These are phyloP conservation scores for Ataeniobius toweri DNA, from an alignment of 2,797 vertebrate genomes.

Conservation along the genomic window DNA sequence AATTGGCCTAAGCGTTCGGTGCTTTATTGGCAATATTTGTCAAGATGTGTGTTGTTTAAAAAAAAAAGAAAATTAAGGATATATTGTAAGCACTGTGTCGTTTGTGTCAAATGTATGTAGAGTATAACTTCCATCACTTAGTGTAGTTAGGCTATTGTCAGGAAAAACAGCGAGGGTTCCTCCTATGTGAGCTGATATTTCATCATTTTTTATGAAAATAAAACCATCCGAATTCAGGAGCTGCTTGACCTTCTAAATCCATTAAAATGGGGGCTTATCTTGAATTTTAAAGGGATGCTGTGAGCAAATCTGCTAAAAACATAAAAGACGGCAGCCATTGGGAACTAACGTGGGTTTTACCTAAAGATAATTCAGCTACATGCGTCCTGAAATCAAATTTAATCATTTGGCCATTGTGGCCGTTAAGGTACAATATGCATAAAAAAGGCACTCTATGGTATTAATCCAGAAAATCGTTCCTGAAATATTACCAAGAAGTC, in stretches of 20 bases:
- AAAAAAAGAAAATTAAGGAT: conserved; percentile 79
- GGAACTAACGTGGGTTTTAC: background rate
- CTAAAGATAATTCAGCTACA: background rate
- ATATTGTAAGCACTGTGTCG: conserved; percentile 83
- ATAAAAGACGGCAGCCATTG: background rate
- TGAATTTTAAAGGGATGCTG: background rate
- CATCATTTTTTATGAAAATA: conserved; percentile 61
- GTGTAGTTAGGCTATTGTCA: conserved; percentile 87
- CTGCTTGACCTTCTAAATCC: conserved; percentile 64
- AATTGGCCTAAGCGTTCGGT: conserved; percentile 82
- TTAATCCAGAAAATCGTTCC: too few relatives aligned
- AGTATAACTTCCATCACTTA: conserved; percentile 90
- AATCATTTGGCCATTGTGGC: too few relatives aligned
- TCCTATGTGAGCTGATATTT: conserved; percentile 59
- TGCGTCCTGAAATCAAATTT: background rate
- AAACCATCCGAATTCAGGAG: conserved; percentile 46
- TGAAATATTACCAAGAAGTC: too few relatives aligned
- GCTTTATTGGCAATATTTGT: conserved; percentile 99
- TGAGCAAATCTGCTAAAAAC: background rate
- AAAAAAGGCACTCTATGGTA: too few relatives aligned
- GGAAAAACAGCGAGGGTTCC: conserved; percentile 76
- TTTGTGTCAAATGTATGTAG: conserved; percentile 80
- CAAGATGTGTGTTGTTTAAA: conserved; percentile 82
- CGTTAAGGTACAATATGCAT: too few relatives aligned
- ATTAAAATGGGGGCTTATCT: background rate